Evolutionary conservation across 2,113 vertebrate genomes (phyloP).

Genomic region (Tichodroma muraria): DNA sequence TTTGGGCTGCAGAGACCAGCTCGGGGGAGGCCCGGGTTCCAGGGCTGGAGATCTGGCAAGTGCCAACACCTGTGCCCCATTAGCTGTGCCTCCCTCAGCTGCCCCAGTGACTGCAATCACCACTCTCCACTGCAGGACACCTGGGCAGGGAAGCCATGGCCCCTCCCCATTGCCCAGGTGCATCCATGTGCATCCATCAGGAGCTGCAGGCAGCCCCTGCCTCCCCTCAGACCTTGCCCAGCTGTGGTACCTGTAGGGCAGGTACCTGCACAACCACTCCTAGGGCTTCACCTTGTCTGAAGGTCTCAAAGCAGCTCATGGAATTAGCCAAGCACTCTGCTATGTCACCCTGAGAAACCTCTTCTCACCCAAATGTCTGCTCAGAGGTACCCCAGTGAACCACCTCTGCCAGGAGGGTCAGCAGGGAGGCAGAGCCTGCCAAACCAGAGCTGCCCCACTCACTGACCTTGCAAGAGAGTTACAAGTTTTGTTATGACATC

Average conservation of each 20-base stretch:
- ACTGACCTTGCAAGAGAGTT: not conserved
- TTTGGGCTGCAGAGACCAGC: too few species aligned
- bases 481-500: not conserved
- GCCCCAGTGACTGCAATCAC: rapidly evolving
- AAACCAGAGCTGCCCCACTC: not conserved
- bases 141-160: not conserved
- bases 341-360: not conserved
- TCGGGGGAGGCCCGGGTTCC: rapidly evolving
- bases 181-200: not conserved
- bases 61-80: not conserved
- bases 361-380: rapidly evolving
- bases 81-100: not conserved
- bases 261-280: not conserved
- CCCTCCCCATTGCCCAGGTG: not conserved
- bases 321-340: not conserved
- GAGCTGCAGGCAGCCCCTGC: not conserved
- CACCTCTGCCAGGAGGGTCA: not conserved
- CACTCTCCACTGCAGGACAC: rapidly evolving
- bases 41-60: rapidly evolving
- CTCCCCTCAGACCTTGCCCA: not conserved
- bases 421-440: not conserved
- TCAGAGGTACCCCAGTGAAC: not conserved
- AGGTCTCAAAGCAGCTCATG: not conserved
- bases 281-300: too few species aligned
- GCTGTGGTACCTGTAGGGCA: not conserved